Evolutionary conservation across 2,888 invertebrate species (phyloP), one percentile per base, ranked within the genome.

Genomic region (Clanis bilineata): DNA sequence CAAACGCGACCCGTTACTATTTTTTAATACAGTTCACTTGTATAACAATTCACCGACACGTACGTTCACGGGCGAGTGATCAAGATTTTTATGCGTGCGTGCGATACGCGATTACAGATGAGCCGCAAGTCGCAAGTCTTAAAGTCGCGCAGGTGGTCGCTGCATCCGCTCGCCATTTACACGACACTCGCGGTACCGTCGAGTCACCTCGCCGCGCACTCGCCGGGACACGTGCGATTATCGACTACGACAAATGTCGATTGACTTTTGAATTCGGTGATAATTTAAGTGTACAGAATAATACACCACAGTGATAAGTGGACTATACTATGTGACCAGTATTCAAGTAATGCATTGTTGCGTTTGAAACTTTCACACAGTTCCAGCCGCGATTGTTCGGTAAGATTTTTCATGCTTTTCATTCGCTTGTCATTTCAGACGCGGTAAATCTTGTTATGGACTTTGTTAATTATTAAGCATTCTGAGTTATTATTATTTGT

Each of bases 131-230:
- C 73, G 64, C 68, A 70, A 77, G 73, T 70, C 76, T 71, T 72
- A 57, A 18, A 39, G n/a, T 63, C 69, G 76, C 77, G 79, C 87
- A 84, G 84, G 88, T 85, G 85, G 72, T 79, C 77, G 71, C 68
- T 70, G 72, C 76, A 69, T 72, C 72, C 72, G 74, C 66, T 76
- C 77, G 88, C 83, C 90, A 90, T 88, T 90, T 89, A 86, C 76
- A 77, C 82, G 80, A 83, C 83, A 82, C 81, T 77, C 90, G 87
- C 82, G 83, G 86, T 68, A 74, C 80, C 73, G 82, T 75, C 78
- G 81, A 85, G 89, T 82, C 85, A 78, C 72, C 73, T 79, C 79
- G 78, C 78, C 67, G 74, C 72, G 72, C 69, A 70, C 72, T 68
- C 70, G 56, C 68, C 71, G 71, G 69, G 64, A 66, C 74, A 71